A percentile compares a stretch with the other conserved stretches of the same genome.
Evolutionary conservation across 64 coral and sea anemone species (phyloP).

Genomic region (Platygyra sinensis): DNA sequence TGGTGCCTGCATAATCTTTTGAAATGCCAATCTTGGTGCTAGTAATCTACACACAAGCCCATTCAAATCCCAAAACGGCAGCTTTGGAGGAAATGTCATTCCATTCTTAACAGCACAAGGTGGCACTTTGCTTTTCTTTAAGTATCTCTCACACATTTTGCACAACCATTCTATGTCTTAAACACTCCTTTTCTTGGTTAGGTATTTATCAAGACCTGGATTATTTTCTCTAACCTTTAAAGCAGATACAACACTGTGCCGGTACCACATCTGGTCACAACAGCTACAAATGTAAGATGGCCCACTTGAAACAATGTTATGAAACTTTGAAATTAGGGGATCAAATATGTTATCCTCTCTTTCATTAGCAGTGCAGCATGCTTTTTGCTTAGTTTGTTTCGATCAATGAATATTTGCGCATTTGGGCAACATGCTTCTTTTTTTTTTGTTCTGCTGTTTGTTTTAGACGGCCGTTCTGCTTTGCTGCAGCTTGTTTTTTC

Average conservation of each 20-base stretch:
- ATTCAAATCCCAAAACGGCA: background rate
- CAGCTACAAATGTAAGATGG: slow-evolving; percentile 3
- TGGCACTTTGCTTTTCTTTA: background rate
- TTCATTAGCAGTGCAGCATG: too few relatives aligned
- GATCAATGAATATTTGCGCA: too few relatives aligned
- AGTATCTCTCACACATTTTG: too few relatives aligned
- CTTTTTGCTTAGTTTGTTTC: too few relatives aligned
- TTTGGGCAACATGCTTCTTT: too few relatives aligned
- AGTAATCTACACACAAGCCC: background rate
- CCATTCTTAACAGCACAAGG: background rate
- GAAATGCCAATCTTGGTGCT: background rate
- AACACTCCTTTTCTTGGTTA: slow-evolving; percentile 14
- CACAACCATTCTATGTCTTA: too few relatives aligned
- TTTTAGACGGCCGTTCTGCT: too few relatives aligned
- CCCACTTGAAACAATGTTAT: background rate
- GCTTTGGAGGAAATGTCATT: background rate
- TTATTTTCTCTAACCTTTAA: slow-evolving; percentile 23
- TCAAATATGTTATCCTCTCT: too few relatives aligned
- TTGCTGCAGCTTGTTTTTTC: too few relatives aligned
- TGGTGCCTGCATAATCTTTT: background rate
- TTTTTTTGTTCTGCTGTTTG: too few relatives aligned
- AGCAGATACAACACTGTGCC: slow-evolving; percentile 24
- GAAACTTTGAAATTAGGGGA: too few relatives aligned
- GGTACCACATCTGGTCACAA: slow-evolving; percentile 44
- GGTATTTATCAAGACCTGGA: slow-evolving; percentile 27